Conservation (phyloP, 2,888 invertebrate genomes). For the Philhelius pedissequus region DNA sequence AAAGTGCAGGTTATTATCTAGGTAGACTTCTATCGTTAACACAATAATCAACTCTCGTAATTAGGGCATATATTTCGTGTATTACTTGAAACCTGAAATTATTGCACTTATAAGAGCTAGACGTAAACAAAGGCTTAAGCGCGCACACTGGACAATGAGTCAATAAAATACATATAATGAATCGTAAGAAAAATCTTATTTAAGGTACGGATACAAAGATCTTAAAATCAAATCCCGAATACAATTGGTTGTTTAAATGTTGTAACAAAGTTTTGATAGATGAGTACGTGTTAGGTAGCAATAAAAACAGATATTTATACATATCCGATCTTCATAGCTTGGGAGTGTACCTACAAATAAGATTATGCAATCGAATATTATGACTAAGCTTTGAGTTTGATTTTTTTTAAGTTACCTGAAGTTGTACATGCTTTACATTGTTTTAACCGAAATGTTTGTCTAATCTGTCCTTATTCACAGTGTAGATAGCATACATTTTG, state of each 20-base stretch:
- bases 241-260: constrained; percentile 13
- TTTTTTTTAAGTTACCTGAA: no score
- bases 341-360: no score
- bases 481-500: no score
- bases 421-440: no score
- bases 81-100: constrained; percentile 15
- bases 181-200: constrained; percentile 11
- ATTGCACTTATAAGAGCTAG: constrained; percentile 8
- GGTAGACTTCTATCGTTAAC: constrained; percentile 10
- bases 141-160: background rate
- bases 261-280: background rate
- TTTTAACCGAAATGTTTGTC: no score
- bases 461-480: no score
- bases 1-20: background rate
- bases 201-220: background rate
- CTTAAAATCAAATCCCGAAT: background rate
- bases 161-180: constrained; percentile 29
- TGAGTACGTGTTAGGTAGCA: background rate
- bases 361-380: background rate
- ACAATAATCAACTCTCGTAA: constrained; percentile 20
- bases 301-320: background rate
- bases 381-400: no score
- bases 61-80: constrained; percentile 22
- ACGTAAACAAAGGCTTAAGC: constrained; percentile 46
- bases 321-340: background rate